phyloP scores from a whole-genome alignment of 2,888 invertebrate genomes.

The Meloe dianella region DNA sequence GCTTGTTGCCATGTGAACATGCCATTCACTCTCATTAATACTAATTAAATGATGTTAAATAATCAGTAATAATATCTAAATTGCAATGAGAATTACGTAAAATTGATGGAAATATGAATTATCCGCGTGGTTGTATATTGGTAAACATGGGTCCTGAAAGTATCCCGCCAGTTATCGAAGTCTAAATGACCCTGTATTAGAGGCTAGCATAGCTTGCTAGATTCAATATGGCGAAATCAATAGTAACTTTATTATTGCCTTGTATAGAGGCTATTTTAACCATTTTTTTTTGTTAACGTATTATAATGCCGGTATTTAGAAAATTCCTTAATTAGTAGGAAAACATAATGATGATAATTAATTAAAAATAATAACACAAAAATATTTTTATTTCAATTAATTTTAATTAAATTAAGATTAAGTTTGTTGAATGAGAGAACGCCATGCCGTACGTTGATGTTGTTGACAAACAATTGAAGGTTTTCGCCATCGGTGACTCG shows the following conservation, averaged over 20 bases:
- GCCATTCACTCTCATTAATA: slow-evolving; percentile 10
- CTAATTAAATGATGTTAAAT: not conserved
- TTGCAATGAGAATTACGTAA: not conserved
- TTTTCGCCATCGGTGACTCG: slow-evolving; percentile 13
- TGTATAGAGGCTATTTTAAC: slow-evolving; percentile 38
- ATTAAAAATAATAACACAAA: not conserved
- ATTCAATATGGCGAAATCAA: slow-evolving; percentile 54
- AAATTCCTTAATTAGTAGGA: slow-evolving; percentile 5
- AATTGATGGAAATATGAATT: not conserved
- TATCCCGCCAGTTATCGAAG: slow-evolving; percentile 52
- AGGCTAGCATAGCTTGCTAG: slow-evolving; percentile 53
- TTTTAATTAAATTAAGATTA: not conserved
- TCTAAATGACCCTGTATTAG: slow-evolving; percentile 42
- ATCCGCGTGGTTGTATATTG: slow-evolving; percentile 38
- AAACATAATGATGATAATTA: not conserved
- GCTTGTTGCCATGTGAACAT: slow-evolving; percentile 53
- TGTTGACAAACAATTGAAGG: slow-evolving; percentile 18
- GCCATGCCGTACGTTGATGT: not conserved
- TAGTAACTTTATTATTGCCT: slow-evolving; percentile 38
- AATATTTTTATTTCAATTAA: not conserved
- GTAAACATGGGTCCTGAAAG: slow-evolving; percentile 49
- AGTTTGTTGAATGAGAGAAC: too few relatives aligned
- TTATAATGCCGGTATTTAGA: slow-evolving; percentile 23
- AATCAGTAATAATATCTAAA: not conserved
- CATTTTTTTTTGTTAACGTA: too few relatives aligned